A percentile compares a stretch with the other conserved stretches of the same genome.
These are phyloP conservation scores for Parasteatoda tepidariorum DNA, from an alignment of 1,140 invertebrate species.

Conservation along the genomic window DNA sequence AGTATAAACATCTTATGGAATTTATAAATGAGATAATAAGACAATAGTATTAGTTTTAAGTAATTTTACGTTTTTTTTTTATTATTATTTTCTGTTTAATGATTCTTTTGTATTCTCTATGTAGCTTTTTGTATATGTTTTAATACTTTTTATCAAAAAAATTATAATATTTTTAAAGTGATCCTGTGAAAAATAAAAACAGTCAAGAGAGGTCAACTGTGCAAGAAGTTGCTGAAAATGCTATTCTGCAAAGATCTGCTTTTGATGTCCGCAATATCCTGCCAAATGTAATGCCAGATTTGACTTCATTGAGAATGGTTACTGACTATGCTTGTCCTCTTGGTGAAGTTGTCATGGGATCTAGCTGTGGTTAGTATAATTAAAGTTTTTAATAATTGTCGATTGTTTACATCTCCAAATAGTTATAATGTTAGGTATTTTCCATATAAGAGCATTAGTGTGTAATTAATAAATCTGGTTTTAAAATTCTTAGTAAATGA, in stretches of 20 bases:
- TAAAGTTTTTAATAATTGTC: too few relatives aligned
- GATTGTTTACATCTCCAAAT: too few relatives aligned
- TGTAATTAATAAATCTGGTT: too few relatives aligned
- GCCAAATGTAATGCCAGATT: constrained; percentile 93
- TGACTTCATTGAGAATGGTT: constrained; percentile 83
- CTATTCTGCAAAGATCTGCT: constrained; percentile 91
- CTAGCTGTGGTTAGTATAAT: constrained; percentile 84
- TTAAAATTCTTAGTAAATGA: not conserved
- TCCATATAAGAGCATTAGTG: too few relatives aligned
- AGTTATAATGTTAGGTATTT: too few relatives aligned
- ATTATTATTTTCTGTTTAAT: too few relatives aligned
- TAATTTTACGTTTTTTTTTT: too few relatives aligned
- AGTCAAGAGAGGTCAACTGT: constrained; percentile 88
- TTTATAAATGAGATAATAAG: too few relatives aligned
- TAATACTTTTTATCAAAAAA: not conserved
- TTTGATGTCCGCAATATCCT: constrained; percentile 92
- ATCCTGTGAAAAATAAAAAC: constrained; percentile 87
- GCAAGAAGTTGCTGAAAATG: constrained; percentile 82
- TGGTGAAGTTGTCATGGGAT: constrained; percentile 91
- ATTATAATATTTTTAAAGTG: constrained; percentile 72
- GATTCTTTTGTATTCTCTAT: too few relatives aligned
- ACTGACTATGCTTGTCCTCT: constrained; percentile 93
- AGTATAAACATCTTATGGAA: too few relatives aligned
- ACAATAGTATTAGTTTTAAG: too few relatives aligned
- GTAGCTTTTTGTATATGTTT: too few relatives aligned